phyloP scores from a whole-genome alignment of 2,113 vertebrate species.

The Melanerpes formicivorus region DNA sequence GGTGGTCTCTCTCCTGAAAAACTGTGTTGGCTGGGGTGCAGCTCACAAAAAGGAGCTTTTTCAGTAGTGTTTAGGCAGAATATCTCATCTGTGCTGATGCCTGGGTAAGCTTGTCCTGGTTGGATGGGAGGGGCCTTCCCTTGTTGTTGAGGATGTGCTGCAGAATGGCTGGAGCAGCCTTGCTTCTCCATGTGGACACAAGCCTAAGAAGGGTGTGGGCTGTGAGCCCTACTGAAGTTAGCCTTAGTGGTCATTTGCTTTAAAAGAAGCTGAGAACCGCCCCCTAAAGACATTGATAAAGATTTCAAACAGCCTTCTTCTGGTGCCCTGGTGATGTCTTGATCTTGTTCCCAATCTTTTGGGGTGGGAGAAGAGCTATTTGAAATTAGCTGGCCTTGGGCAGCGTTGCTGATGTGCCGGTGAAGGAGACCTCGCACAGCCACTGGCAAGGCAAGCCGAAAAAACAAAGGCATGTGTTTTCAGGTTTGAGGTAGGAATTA shows the following conservation, averaged over 20 bases:
- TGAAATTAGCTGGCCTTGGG: neutral
- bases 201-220: neutral
- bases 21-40: neutral
- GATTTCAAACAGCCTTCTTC: neutral
- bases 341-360: conserved; percentile 13
- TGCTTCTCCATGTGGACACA: fast-evolving
- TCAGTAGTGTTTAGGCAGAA: neutral
- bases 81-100: neutral
- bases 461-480: conserved; percentile 30
- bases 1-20: neutral
- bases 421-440: neutral
- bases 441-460: neutral
- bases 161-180: neutral
- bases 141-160: neutral
- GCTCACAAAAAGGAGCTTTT: neutral
- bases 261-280: neutral
- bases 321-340: neutral
- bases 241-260: neutral
- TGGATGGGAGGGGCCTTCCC: neutral
- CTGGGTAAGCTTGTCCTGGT: neutral
- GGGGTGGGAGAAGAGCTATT: neutral
- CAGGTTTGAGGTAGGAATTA: conserved; percentile 49
- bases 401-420: neutral
- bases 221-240: neutral
- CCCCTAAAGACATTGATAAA: neutral